Conservation (phyloP, 1,140 invertebrate genomes). For the Chionoecetes opilio region DNA sequence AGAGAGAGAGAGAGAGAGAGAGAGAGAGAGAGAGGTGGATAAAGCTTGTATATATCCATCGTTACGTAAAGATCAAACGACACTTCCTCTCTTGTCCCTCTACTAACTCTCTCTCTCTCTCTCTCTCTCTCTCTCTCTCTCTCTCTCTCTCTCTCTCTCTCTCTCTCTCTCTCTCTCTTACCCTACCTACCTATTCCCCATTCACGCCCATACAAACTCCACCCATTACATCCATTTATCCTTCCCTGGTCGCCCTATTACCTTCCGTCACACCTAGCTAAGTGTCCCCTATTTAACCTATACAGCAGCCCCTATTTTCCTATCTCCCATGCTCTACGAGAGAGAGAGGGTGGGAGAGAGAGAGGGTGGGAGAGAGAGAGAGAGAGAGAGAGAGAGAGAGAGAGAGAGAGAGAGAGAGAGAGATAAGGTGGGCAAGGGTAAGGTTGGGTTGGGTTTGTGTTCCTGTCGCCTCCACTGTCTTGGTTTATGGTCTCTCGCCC, state of each 20-base stretch:
- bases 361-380: not conserved
- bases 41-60: not conserved
- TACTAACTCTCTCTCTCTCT: not conserved
- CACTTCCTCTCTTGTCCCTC: not conserved
- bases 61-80: not conserved
- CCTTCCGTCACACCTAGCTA: constrained; percentile 33
- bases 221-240: not conserved
- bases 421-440: not conserved
- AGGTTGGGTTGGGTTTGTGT: not conserved
- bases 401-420: not conserved
- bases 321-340: constrained; percentile 35
- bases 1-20: constrained; percentile 31
- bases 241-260: constrained; percentile 32
- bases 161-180: not conserved
- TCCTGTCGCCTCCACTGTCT: not conserved
- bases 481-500: constrained; percentile 46
- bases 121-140: not conserved
- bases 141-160: not conserved
- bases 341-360: not conserved
- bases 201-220: constrained; percentile 16
- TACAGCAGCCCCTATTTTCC: not conserved
- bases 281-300: constrained; percentile 49
- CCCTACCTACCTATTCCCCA: not conserved
- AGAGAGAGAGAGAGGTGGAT: not conserved
- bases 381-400: not conserved